Evolutionary conservation across 2,888 invertebrate species (phyloP).

Genomic region (Augochlorella aurata): DNA sequence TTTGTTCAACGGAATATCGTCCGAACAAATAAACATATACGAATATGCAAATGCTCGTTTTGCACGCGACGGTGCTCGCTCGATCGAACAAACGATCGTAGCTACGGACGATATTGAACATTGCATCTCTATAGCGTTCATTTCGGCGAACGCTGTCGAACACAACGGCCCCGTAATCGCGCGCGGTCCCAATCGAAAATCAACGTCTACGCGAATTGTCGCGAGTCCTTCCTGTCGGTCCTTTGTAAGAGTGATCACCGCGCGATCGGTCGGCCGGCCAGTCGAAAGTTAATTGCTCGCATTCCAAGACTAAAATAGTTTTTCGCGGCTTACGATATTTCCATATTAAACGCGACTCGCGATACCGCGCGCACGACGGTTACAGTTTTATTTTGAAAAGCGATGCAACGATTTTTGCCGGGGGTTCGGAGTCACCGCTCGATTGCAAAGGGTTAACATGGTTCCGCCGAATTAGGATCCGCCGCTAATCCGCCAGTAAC

Average conservation of each 20-base stretch:
- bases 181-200: background rate
- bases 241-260: constrained; percentile 23
- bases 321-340: too few relatives aligned
- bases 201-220: constrained; percentile 25
- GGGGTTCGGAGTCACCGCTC: too few relatives aligned
- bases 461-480: constrained; percentile 34
- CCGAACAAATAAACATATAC: constrained; percentile 17
- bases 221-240: constrained; percentile 10
- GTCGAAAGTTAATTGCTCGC: background rate
- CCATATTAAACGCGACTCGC: too few relatives aligned
- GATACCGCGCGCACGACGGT: too few relatives aligned
- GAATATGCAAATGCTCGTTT: constrained; percentile 10
- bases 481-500: constrained; percentile 40
- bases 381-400: too few relatives aligned
- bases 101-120: constrained; percentile 29
- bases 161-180: background rate
- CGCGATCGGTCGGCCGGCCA: constrained; percentile 17
- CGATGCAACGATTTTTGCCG: too few relatives aligned
- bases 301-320: too few relatives aligned
- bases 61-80: background rate
- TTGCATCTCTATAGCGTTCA: constrained; percentile 13
- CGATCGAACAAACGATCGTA: background rate
- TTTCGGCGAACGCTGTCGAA: constrained; percentile 4
- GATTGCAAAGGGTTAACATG: background rate
- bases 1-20: constrained; percentile 4